Evolutionary conservation across 2,113 vertebrate species (phyloP).

Genomic region (Xiphias gladius): DNA sequence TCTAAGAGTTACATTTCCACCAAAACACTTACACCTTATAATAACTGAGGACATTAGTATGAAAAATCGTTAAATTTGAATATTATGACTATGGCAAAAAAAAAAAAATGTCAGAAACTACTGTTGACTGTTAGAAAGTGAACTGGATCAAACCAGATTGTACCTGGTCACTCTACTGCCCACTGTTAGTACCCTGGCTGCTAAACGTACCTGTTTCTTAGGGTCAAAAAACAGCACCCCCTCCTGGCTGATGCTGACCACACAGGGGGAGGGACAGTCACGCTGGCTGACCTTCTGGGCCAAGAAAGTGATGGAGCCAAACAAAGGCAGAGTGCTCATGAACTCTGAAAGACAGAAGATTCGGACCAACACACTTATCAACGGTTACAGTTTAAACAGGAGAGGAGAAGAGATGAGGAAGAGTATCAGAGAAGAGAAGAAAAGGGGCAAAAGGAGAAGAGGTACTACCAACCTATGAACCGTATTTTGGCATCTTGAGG

Average conservation of each 20-base stretch:
- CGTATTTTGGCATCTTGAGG: slow-evolving; percentile 86
- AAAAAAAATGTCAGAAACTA: background rate
- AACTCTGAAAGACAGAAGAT: slow-evolving; percentile 79
- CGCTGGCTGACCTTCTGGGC: slow-evolving; percentile 85
- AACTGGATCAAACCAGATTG: background rate
- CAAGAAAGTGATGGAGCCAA: slow-evolving; percentile 86
- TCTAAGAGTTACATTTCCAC: background rate
- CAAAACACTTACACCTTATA: background rate
- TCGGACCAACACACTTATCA: background rate
- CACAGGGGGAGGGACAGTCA: slow-evolving; percentile 80
- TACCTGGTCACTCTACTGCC: background rate
- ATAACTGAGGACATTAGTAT: background rate
- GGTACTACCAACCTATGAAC: slow-evolving; percentile 87
- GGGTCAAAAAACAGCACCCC: slow-evolving; percentile 83
- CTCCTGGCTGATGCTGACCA: slow-evolving; percentile 86
- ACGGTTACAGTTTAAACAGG: background rate
- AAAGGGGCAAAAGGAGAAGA: background rate
- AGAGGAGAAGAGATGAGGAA: background rate
- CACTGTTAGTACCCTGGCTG: background rate
- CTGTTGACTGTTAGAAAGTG: background rate
- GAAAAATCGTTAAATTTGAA: background rate
- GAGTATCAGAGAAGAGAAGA: background rate
- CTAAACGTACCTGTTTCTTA: slow-evolving; percentile 85
- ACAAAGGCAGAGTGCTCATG: slow-evolving; percentile 83
- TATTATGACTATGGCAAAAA: too few relatives aligned